These are phyloP conservation scores for Sigmodon hispidus DNA, from an alignment of 2,113 vertebrate species.

Conservation along the genomic window DNA sequence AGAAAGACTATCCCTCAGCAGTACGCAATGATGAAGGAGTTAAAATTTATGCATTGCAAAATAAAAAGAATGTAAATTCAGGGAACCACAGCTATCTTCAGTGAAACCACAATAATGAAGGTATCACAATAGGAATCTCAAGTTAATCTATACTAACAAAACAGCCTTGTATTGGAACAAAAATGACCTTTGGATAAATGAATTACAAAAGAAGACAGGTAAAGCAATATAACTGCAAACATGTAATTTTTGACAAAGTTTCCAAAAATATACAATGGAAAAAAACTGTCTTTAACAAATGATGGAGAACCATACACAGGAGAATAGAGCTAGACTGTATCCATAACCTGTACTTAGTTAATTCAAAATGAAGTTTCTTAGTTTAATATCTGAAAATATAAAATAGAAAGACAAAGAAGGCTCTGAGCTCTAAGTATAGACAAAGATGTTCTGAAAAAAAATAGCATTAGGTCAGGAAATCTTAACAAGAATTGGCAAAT, in stretches of 20 bases:
- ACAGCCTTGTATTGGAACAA: no score
- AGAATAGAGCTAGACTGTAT: no score
- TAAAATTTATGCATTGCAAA: background rate
- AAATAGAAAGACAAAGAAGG: background rate
- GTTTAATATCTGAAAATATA: background rate
- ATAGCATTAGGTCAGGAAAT: background rate
- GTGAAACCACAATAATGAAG: background rate
- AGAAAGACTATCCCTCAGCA: no score
- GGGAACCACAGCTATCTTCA: background rate
- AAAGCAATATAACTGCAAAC: background rate
- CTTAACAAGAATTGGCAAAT: background rate
- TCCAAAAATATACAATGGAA: background rate
- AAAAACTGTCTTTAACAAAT: background rate
- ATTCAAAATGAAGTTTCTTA: background rate
- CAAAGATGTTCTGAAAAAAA: background rate
- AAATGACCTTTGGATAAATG: no score
- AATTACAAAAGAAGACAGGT: no score
- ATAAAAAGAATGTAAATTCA: background rate
- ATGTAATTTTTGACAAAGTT: background rate
- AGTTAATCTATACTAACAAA: background rate
- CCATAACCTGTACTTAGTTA: background rate
- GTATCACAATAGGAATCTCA: background rate
- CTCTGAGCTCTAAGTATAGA: background rate
- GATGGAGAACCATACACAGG: no score
- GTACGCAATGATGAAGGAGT: background rate